Evolutionary conservation across 64 coral and sea anemone genomes (phyloP).

Genomic region (Actinia tenebrosa): DNA sequence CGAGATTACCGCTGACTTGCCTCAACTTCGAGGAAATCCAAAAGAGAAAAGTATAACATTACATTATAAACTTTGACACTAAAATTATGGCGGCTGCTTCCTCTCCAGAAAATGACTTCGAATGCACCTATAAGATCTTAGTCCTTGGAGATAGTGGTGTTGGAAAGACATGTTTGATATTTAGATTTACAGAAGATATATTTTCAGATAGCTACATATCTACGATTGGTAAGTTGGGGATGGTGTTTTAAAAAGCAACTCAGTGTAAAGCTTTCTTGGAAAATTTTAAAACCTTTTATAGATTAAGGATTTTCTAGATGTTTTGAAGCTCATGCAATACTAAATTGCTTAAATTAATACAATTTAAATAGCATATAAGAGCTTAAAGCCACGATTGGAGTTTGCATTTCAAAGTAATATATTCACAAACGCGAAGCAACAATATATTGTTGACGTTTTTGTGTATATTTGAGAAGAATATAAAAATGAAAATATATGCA

Average conservation of each 20-base stretch:
- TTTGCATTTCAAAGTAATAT: background rate
- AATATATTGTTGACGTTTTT: too few relatives aligned
- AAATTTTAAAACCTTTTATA: background rate
- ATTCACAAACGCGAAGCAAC: too few relatives aligned
- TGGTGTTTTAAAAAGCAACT: background rate
- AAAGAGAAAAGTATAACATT: background rate
- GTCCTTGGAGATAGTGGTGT: conserved; percentile 96
- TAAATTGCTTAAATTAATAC: background rate
- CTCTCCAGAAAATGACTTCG: conserved; percentile 75
- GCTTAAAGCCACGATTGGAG: background rate
- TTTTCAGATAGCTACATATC: conserved; percentile 95
- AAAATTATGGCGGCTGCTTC: background rate
- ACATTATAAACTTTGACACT: background rate
- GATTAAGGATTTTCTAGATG: conserved; percentile 7
- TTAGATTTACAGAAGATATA: conserved; percentile 87
- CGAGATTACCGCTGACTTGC: background rate
- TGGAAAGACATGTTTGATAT: conserved; percentile 96
- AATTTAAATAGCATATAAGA: too few relatives aligned
- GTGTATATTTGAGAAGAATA: background rate
- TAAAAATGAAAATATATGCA: background rate
- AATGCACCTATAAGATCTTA: conserved; percentile 92
- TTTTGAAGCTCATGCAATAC: background rate
- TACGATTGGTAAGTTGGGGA: conserved; percentile 75
- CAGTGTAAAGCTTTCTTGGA: background rate
- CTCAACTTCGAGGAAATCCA: background rate